A percentile compares a stretch with the other conserved stretches of the same genome.
Conservation (phyloP, 2,797 vertebrate species). For the Sebastes reedi region DNA sequence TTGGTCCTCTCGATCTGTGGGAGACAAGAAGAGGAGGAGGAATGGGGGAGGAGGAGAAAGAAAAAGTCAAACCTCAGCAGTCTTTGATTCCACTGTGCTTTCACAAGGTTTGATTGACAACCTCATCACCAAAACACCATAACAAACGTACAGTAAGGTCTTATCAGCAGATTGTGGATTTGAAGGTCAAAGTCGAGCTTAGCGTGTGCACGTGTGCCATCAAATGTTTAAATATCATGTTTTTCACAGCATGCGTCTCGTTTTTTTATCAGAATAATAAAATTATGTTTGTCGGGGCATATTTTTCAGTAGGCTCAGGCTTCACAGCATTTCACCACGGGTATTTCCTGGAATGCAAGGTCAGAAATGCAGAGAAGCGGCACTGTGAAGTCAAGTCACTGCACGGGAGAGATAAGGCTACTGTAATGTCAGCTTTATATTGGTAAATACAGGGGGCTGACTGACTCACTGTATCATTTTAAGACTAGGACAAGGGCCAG, state of each 20-base stretch:
- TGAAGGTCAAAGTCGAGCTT: conserved; percentile 18
- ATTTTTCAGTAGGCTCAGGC: neutral
- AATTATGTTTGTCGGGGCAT: neutral
- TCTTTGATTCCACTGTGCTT: conserved; percentile 11
- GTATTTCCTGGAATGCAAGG: conserved; percentile 3
- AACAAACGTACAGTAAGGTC: neutral
- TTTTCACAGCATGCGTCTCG: neutral
- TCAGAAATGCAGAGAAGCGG: conserved; percentile 1
- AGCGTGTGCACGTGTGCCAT: neutral
- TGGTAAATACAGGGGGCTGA: neutral
- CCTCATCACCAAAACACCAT: neutral
- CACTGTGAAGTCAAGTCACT: conserved; percentile 33
- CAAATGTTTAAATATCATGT: conserved; percentile 11
- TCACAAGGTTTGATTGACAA: conserved; percentile 20
- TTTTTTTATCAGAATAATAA: neutral
- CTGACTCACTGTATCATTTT: neutral
- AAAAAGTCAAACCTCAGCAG: conserved; percentile 19
- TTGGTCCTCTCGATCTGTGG: conserved; percentile 96
- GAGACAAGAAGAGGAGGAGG: conserved; percentile 54
- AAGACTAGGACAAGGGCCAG: neutral
- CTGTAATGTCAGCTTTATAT: conserved; percentile 7
- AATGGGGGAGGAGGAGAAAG: neutral
- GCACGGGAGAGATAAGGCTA: conserved; percentile 38
- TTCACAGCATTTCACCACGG: conserved; percentile 17
- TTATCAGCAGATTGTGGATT: conserved; percentile 14